A percentile compares a stretch with the other conserved stretches of the same genome.
Evolutionary conservation across 2,113 vertebrate species (phyloP).

Genomic region (Chinchilla lanigera): DNA sequence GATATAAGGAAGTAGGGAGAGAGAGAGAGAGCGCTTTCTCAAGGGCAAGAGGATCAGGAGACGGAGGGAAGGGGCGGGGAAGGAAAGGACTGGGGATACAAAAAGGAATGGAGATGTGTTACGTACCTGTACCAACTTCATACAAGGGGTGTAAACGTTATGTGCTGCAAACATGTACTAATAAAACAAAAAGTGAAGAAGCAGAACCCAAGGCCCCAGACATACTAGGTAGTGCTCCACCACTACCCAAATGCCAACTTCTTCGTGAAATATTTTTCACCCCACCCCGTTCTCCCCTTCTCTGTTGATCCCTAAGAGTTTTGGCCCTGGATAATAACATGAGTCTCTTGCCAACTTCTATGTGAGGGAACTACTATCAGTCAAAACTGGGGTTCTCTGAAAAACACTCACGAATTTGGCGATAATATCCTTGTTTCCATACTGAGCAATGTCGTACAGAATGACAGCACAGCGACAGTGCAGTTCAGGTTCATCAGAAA

Average conservation of each 20-base stretch:
- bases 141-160: neutral
- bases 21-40: neutral
- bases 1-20: neutral
- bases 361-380: neutral
- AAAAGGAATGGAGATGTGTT: neutral
- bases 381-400: neutral
- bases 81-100: neutral
- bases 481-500: slow-evolving; percentile 81
- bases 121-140: neutral
- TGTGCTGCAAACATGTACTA: neutral
- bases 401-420: slow-evolving; percentile 82
- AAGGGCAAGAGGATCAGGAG: neutral
- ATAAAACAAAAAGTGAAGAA: neutral
- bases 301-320: neutral
- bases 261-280: neutral
- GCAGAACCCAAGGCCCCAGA: neutral
- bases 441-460: slow-evolving; percentile 85
- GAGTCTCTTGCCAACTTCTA: neutral
- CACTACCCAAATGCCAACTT: neutral
- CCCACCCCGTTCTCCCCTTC: too few relatives aligned
- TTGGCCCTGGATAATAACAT: neutral
- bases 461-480: slow-evolving; percentile 87
- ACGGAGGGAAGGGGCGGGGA: neutral
- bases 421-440: slow-evolving; percentile 81
- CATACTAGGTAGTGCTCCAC: neutral